These are phyloP conservation scores for Thera obeliscata DNA, from an alignment of 2,888 invertebrate species.

Conservation along the genomic window DNA sequence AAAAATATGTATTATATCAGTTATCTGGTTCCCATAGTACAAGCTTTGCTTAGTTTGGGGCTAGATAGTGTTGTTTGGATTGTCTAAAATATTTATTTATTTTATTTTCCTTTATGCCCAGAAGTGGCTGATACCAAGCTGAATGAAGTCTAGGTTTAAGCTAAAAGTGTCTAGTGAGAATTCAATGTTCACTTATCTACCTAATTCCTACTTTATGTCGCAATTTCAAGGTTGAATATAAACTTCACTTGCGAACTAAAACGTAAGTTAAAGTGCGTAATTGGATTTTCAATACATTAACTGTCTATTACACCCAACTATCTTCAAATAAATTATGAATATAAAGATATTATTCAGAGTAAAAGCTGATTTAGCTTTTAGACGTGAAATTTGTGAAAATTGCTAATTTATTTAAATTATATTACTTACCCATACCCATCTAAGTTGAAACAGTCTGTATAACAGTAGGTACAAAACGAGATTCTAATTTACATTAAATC, in stretches of 20 bases:
- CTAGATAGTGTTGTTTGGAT: no score
- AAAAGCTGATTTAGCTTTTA: slow-evolving; percentile 26
- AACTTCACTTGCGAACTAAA: slow-evolving; percentile 17
- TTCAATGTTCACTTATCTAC: slow-evolving; percentile 43
- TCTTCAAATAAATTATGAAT: slow-evolving; percentile 50
- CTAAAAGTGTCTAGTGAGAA: slow-evolving; percentile 52
- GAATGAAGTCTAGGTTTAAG: slow-evolving; percentile 55
- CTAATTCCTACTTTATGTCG: slow-evolving; percentile 31
- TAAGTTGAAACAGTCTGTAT: slow-evolving; percentile 13
- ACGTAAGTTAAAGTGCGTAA: slow-evolving; percentile 44
- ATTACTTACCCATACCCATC: slow-evolving; percentile 5
- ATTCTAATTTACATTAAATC: neutral
- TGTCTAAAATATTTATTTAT: no score
- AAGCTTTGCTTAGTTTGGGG: no score
- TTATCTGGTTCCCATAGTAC: no score
- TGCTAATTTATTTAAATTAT: slow-evolving; percentile 27
- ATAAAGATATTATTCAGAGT: slow-evolving; percentile 45
- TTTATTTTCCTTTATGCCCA: no score
- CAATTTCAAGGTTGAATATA: slow-evolving; percentile 32
- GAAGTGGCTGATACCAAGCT: no score
- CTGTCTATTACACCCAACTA: slow-evolving; percentile 44
- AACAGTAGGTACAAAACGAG: neutral
- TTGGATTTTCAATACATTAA: slow-evolving; percentile 60
- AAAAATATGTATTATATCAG: no score
- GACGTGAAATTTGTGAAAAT: slow-evolving; percentile 29